Evolutionary conservation across 2,888 invertebrate species (phyloP).

Genomic region (Dolomedes plantarius): DNA sequence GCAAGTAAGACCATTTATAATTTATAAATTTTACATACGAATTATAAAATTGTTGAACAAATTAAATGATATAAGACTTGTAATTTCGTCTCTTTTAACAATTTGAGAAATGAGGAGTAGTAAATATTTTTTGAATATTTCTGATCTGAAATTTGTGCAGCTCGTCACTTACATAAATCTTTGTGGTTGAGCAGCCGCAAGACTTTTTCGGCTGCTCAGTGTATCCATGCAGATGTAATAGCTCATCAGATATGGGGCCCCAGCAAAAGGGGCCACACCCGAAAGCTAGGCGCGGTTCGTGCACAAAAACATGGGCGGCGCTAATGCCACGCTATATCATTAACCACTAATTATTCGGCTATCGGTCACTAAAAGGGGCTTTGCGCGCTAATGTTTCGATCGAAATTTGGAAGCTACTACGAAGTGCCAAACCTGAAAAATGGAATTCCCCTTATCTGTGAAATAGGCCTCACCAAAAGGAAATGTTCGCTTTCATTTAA

Average conservation of each 20-base stretch:
- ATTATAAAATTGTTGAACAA: no score
- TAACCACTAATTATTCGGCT: constrained; percentile 71
- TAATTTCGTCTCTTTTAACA: no score
- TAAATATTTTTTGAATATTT: no score
- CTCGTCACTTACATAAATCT: background rate
- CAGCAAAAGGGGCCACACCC: constrained; percentile 48
- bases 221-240: constrained; percentile 60
- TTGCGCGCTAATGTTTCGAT: constrained; percentile 60
- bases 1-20: no score
- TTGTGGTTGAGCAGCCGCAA: background rate
- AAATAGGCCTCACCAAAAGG: no score
- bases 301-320: constrained; percentile 68
- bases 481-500: no score
- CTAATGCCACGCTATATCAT: constrained; percentile 65
- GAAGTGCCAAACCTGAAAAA: constrained; percentile 61
- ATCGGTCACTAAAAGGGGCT: constrained; percentile 50
- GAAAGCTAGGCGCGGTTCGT: constrained; percentile 58
- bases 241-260: constrained; percentile 53
- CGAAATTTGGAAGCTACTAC: constrained; percentile 65
- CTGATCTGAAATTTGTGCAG: no score
- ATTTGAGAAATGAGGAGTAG: no score
- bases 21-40: no score
- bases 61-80: no score
- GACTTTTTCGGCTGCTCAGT: background rate
- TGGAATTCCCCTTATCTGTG: constrained; percentile 12